These are phyloP conservation scores for Dastarcus helophoroides DNA, from an alignment of 2,888 invertebrate genomes.

Conservation along the genomic window DNA sequence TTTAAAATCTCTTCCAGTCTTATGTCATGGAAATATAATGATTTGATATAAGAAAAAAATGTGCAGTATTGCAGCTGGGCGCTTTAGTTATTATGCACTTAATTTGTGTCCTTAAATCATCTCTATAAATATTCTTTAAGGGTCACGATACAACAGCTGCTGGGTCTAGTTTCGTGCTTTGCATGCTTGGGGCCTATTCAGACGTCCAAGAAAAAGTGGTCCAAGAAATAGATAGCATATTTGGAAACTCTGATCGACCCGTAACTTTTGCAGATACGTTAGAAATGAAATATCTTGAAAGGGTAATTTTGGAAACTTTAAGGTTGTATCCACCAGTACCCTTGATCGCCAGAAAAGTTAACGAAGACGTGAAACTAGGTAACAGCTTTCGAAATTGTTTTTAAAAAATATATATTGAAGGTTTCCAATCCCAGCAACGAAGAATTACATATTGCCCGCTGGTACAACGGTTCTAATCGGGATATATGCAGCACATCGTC, in stretches of 20 bases:
- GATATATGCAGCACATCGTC: constrained; percentile 57
- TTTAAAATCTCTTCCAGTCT: too few species aligned
- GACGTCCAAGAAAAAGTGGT: constrained; percentile 65
- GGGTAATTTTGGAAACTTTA: constrained; percentile 65
- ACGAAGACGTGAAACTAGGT: constrained; percentile 58
- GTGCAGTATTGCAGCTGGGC: too few species aligned
- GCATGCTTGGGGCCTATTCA: constrained; percentile 69
- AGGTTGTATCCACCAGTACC: constrained; percentile 74
- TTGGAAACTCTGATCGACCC: constrained; percentile 65
- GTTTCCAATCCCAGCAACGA: constrained; percentile 42
- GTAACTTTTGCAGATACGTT: constrained; percentile 66
- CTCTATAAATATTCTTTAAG: too few species aligned
- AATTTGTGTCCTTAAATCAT: too few species aligned
- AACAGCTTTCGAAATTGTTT: constrained; percentile 10
- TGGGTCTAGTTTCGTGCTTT: constrained; percentile 76
- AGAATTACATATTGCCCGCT: constrained; percentile 54
- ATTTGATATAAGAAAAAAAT: too few species aligned
- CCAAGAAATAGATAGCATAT: constrained; percentile 62
- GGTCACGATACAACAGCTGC: constrained; percentile 55
- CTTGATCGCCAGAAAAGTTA: constrained; percentile 59
- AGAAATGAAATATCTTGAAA: constrained; percentile 69
- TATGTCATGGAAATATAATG: too few species aligned
- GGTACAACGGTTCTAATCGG: constrained; percentile 58
- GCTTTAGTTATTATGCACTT: too few species aligned
- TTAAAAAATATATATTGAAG: constrained; percentile 1